phyloP scores from a whole-genome alignment of 2,797 vertebrate species.

The Tarsius wallacei region DNA sequence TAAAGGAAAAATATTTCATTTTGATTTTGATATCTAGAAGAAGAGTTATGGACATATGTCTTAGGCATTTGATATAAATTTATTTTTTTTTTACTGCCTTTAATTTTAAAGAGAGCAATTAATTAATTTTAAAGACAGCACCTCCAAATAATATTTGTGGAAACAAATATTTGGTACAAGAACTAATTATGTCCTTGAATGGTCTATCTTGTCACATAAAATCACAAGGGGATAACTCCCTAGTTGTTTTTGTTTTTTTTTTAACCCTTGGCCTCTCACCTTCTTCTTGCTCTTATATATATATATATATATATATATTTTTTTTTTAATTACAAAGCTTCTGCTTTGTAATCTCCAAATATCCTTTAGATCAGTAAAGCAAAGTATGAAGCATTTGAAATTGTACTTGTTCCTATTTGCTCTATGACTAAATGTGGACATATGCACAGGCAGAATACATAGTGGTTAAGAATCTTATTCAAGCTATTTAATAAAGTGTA shows the following conservation, averaged over 20 bases:
- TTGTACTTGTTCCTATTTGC: not conserved
- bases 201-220: not conserved
- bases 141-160: slow-evolving; percentile 26
- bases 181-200: not conserved
- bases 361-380: not conserved
- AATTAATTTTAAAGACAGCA: slow-evolving; percentile 22
- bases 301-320: no score
- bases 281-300: slow-evolving; percentile 26
- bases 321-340: not conserved
- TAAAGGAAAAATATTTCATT: not conserved
- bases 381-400: slow-evolving; percentile 60
- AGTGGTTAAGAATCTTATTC: slow-evolving; percentile 7
- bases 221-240: not conserved
- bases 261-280: not conserved
- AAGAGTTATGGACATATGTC: not conserved
- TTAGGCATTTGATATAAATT: not conserved
- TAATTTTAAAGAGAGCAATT: no score
- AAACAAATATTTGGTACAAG: not conserved
- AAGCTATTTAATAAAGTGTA: not conserved
- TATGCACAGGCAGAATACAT: not conserved
- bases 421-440: not conserved
- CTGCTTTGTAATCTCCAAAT: not conserved
- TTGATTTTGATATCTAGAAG: slow-evolving; percentile 36
- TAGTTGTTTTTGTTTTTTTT: not conserved
- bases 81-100: not conserved